phyloP scores from a whole-genome alignment of 64 coral and sea anemone genomes.

The Platygyra sinensis region DNA sequence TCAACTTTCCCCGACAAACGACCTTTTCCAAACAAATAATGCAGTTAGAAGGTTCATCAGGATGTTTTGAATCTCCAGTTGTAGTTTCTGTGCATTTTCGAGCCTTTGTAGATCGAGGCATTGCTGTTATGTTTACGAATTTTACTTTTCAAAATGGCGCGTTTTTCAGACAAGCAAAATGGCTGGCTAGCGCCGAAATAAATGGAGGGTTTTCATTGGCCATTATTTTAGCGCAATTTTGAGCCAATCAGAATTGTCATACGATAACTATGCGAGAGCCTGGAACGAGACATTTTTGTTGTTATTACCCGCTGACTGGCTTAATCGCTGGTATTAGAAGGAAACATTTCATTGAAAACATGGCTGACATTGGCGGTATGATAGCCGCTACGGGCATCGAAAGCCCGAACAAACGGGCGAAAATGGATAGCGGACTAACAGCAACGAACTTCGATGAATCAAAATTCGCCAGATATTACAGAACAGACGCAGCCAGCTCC shows the following conservation, averaged over 20 bases:
- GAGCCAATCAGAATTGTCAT: conserved; percentile 65
- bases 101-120: conserved; percentile 5
- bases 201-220: conserved; percentile 73
- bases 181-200: conserved; percentile 56
- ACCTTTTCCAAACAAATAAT: conserved; percentile 96
- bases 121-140: conserved; percentile 16
- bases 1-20: conserved; percentile 89
- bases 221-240: neutral
- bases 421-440: conserved; percentile 95
- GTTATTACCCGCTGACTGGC: conserved; percentile 96
- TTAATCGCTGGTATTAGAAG: conserved; percentile 78
- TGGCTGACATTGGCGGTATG: conserved; percentile 94
- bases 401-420: conserved; percentile 97
- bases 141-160: conserved; percentile 66
- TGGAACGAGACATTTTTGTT: conserved; percentile 97
- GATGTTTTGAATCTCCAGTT: conserved; percentile 1
- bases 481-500: conserved; percentile 86
- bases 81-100: conserved; percentile 10
- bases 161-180: conserved; percentile 68
- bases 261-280: neutral
- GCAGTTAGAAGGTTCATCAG: conserved; percentile 62
- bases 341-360: conserved; percentile 94
- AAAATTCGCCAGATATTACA: conserved; percentile 98
- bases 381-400: conserved; percentile 83
- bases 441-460: conserved; percentile 98